Base-by-base conservation (phyloP, 1,140 invertebrate species). In the Steinernema feltiae region DNA sequence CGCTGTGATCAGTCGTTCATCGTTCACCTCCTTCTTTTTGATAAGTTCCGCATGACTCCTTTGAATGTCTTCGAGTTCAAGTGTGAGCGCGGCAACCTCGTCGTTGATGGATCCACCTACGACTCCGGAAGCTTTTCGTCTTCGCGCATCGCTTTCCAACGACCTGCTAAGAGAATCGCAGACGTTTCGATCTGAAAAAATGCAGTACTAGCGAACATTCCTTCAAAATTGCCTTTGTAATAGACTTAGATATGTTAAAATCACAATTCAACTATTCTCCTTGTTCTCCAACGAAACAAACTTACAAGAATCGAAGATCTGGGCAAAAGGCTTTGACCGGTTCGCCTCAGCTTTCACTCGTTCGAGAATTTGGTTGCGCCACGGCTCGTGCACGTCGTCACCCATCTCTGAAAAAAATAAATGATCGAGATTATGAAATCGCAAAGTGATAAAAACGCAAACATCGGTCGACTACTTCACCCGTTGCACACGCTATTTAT, bases 1-100 rank as follows among this genome's bases (percentile, higher is more conserved):
- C 12, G 53, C 53, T 21, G 53, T 63, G 53, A 63, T 63, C 2
- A 63, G 53, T 63, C 53, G 15, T 21, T 63, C 7, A 21, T 63
- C 53, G 53, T 63, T 63, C 15, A 63, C 53, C 53, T 63, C 53
- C 53, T 63, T 63, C 53, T 63, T 63, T 21, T 63, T 63, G 53
- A 63, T 7, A 7, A 63, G 7, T 27, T 63, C 53, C 24, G 7
- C 15, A 21, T 63, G 53, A 3, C 7, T 63, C 12, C 15, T 27
- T 27, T 63, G 7, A 21, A 63, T 7, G 24, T 63, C 53, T 63
- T 63, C 53, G 24, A 17, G 24, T 63, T 63, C 7, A 3, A 15
- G 53, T 21, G 24, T 21, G 3, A 63, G 53, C 2, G 12, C 53
- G 53, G 7, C 24, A 21, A 3, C 53, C 3, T 17, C 12, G 15